A percentile compares a stretch with the other conserved stretches of the same genome.
Evolutionary conservation across 2,888 invertebrate species (phyloP).

Genomic region (Ashinkailepas kermadecensis): DNA sequence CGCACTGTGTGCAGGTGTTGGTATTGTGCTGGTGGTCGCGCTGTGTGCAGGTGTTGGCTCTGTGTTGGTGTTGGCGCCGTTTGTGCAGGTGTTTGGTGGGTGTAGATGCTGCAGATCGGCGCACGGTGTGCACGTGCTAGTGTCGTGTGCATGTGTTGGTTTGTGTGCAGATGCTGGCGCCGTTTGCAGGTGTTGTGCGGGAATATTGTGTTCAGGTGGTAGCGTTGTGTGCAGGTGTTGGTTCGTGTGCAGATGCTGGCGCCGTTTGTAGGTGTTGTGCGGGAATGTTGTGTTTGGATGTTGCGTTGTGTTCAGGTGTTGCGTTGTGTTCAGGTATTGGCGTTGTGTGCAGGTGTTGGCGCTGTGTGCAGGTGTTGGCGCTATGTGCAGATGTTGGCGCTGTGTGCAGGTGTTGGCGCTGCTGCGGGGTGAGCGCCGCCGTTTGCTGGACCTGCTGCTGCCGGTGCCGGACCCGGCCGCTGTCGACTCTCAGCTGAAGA

Average conservation of each 20-base stretch:
- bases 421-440: not conserved
- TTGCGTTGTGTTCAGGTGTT: not conserved
- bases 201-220: not conserved
- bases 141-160: not conserved
- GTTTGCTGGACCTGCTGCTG: not conserved
- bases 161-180: no score
- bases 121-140: no score
- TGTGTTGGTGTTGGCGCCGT: not conserved
- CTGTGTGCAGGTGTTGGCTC: not conserved
- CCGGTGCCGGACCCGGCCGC: not conserved
- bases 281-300: not conserved
- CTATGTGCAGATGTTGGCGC: not conserved
- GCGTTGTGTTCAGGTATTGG: not conserved
- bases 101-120: no score
- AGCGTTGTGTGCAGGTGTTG: not conserved
- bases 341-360: not conserved
- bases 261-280: no score
- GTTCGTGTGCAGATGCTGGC: not conserved
- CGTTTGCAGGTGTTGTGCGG: no score
- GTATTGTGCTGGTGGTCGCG: not conserved
- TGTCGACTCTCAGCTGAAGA: not conserved
- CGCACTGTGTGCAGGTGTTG: not conserved
- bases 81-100: no score
- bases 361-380: not conserved
- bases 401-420: not conserved